These are phyloP conservation scores for Chalcosyrphus nemorum DNA, from an alignment of 2,888 invertebrate species.

Conservation along the genomic window DNA sequence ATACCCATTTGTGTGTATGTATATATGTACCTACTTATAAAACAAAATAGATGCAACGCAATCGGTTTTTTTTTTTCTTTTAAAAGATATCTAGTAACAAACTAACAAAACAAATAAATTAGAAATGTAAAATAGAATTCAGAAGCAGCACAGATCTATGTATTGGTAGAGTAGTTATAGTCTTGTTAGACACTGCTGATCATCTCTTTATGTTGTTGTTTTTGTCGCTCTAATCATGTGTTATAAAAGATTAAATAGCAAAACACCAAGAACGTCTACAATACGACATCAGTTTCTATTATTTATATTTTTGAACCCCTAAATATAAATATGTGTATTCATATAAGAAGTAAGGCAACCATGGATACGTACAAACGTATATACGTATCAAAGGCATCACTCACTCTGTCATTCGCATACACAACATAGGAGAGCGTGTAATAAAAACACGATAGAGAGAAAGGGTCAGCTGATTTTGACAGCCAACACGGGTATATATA, in stretches of 20 bases:
- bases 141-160: neutral
- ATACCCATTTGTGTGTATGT: neutral
- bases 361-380: conserved; percentile 15
- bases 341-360: no score
- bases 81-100: neutral
- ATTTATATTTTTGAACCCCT: conserved; percentile 1
- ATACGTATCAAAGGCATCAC: conserved; percentile 4
- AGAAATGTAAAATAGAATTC: neutral
- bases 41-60: neutral
- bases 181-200: neutral
- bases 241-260: conserved; percentile 5
- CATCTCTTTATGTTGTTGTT: neutral
- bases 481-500: conserved; percentile 10
- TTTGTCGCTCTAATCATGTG: conserved; percentile 2
- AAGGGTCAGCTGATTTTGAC: conserved; percentile 76
- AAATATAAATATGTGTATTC: neutral
- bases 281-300: neutral
- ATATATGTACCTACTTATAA: no score
- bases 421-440: neutral
- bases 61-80: neutral
- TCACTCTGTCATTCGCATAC: conserved; percentile 36
- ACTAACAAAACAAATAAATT: neutral
- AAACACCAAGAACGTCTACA: neutral
- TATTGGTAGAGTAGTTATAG: neutral
- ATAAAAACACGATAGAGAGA: conserved; percentile 45